These are phyloP conservation scores for Pseudopodoces humilis DNA, from an alignment of 2,113 vertebrate genomes.

Conservation along the genomic window DNA sequence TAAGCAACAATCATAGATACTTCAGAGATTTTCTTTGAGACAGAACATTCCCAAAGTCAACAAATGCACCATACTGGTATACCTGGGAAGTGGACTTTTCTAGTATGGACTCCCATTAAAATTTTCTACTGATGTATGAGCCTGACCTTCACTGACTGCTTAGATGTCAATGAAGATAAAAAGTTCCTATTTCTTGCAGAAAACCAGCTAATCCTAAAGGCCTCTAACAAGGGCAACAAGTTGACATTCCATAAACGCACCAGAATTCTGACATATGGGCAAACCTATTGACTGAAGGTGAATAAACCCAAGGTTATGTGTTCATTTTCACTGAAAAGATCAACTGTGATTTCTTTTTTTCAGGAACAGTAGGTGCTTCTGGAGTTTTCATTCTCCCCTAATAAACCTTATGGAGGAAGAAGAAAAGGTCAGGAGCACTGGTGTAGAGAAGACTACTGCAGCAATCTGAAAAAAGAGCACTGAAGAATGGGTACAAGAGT, in stretches of 20 bases:
- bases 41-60: not conserved
- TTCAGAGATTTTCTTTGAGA: not conserved
- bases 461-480: not conserved
- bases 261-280: accelerated
- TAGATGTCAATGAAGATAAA: not conserved
- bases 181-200: not conserved
- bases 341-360: not conserved
- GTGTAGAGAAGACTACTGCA: not conserved
- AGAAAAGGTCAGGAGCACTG: not conserved
- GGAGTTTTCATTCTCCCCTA: not conserved
- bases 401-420: not conserved
- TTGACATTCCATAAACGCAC: not conserved
- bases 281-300: not conserved
- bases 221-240: not conserved
- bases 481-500: not conserved
- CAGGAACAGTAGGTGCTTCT: not conserved
- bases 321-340: not conserved
- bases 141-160: not conserved
- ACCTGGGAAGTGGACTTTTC: not conserved
- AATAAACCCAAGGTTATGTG: not conserved
- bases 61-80: not conserved
- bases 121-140: not conserved
- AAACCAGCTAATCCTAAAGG: not conserved
- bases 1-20: not conserved
- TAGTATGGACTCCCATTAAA: not conserved